These are phyloP conservation scores for Sorex fumeus DNA, from an alignment of 2,113 vertebrate species.

Conservation along the genomic window DNA sequence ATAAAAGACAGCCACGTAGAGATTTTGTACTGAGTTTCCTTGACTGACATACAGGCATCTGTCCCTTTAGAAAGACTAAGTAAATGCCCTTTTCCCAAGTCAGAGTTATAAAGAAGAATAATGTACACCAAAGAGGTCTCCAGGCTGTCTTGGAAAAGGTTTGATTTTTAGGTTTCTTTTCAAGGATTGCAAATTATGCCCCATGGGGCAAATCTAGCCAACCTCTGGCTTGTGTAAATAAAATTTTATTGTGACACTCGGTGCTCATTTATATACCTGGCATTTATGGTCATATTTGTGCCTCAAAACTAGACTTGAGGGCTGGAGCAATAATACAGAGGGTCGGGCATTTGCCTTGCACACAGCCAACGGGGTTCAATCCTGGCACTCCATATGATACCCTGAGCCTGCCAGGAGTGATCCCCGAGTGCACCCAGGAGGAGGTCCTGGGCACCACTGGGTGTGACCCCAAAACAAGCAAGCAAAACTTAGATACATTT, in stretches of 20 bases:
- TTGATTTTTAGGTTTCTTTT: conserved; percentile 7
- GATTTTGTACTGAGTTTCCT: conserved; percentile 60
- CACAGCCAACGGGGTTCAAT: too few relatives aligned
- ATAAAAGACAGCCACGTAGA: conserved; percentile 33
- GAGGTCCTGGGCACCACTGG: too few relatives aligned
- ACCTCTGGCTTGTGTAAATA: not conserved
- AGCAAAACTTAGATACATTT: too few relatives aligned
- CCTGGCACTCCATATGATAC: too few relatives aligned
- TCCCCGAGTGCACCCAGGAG: too few relatives aligned
- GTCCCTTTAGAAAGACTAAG: conserved; percentile 52
- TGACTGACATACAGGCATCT: not conserved
- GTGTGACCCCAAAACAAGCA: not conserved
- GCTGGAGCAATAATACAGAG: too few relatives aligned
- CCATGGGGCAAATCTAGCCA: not conserved
- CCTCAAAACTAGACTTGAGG: not conserved
- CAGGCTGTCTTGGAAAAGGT: not conserved
- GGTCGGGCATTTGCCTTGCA: too few relatives aligned
- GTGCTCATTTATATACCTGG: not conserved
- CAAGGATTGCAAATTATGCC: not conserved
- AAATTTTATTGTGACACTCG: conserved; percentile 27
- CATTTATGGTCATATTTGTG: not conserved
- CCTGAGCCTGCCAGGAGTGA: too few relatives aligned
- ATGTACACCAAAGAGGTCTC: not conserved
- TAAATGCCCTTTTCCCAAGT: conserved; percentile 57
- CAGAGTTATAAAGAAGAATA: conserved; percentile 53